Conservation (phyloP, 2,113 vertebrate genomes). For the Trinectes maculatus region DNA sequence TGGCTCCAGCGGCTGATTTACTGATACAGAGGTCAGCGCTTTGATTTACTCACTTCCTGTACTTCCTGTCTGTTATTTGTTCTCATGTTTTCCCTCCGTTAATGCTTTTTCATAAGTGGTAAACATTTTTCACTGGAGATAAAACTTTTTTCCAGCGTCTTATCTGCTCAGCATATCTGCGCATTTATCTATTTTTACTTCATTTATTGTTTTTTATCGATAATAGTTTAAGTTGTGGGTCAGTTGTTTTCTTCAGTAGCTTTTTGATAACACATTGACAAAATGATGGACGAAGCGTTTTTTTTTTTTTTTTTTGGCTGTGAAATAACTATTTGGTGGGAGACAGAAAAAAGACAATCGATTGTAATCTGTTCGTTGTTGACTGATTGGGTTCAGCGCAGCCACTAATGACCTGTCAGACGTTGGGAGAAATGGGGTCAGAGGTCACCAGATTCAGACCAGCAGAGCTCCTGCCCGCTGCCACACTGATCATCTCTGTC, state of each 20-base stretch:
- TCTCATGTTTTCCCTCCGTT: conserved; percentile 26
- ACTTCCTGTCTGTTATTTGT: conserved; percentile 37
- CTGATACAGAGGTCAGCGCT: conserved; percentile 61
- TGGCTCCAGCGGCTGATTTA: conserved; percentile 64
- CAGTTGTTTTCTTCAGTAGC: background rate
- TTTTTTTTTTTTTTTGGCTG: too few relatives aligned
- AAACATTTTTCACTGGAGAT: conserved; percentile 41
- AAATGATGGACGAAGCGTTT: conserved; percentile 60
- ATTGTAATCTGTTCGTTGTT: conserved; percentile 72
- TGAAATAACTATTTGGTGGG: conserved; percentile 54
- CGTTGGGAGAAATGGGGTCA: conserved; percentile 79
- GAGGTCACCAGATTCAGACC: conserved; percentile 76
- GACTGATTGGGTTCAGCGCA: conserved; percentile 74
- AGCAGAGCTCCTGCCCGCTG: conserved; percentile 62
- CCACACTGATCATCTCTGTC: conserved; percentile 67
- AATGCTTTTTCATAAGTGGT: conserved; percentile 38
- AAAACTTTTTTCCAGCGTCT: background rate
- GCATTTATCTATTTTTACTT: background rate
- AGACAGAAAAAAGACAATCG: conserved; percentile 62
- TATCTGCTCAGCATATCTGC: too few relatives aligned
- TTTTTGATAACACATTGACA: conserved; percentile 36
- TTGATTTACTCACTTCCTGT: conserved; percentile 74
- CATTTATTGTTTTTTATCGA: background rate
- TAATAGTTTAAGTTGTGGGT: background rate
- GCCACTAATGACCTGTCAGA: conserved; percentile 80